Conservation (phyloP, 2,888 invertebrate genomes). For the Carabus problematicus region DNA sequence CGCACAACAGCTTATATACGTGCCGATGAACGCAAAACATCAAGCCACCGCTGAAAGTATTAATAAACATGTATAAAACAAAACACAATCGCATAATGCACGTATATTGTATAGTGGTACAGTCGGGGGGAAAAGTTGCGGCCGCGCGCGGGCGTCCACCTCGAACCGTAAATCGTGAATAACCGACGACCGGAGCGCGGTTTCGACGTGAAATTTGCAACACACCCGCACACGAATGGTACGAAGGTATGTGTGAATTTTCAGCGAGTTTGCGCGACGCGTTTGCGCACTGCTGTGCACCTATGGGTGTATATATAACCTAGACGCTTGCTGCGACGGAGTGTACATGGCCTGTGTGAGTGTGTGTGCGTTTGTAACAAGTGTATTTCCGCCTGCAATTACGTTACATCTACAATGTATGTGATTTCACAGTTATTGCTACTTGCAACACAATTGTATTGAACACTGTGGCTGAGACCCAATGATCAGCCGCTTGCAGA, state of each 20-base stretch:
- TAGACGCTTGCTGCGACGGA: not conserved
- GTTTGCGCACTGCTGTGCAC: not conserved
- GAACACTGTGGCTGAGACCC: slow-evolving; percentile 5
- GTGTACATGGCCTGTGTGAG: not conserved
- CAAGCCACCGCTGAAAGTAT: not conserved
- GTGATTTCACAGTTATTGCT: slow-evolving; percentile 52
- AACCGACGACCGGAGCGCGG: not conserved
- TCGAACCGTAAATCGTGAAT: not conserved
- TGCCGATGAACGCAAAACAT: slow-evolving; percentile 10
- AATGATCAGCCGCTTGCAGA: slow-evolving; percentile 37
- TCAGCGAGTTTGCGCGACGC: not conserved
- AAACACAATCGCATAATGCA: not conserved
- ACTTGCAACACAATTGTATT: slow-evolving; percentile 33
- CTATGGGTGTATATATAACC: not conserved
- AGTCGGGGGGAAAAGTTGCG: not conserved
- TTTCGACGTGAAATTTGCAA: not conserved
- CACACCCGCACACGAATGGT: not conserved
- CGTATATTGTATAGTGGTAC: not conserved
- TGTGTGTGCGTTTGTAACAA: slow-evolving; percentile 8
- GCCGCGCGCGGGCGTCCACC: not conserved
- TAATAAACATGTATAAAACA: slow-evolving; percentile 9
- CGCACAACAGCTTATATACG: slow-evolving; percentile 33
- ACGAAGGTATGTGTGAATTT: not conserved
- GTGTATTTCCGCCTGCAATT: slow-evolving; percentile 44
- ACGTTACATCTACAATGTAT: slow-evolving; percentile 52